Percentiles rank a stretch among this genome's conserved stretches.
Evolutionary conservation across 2,113 vertebrate genomes (phyloP).

Genomic region (Clupea harengus): DNA sequence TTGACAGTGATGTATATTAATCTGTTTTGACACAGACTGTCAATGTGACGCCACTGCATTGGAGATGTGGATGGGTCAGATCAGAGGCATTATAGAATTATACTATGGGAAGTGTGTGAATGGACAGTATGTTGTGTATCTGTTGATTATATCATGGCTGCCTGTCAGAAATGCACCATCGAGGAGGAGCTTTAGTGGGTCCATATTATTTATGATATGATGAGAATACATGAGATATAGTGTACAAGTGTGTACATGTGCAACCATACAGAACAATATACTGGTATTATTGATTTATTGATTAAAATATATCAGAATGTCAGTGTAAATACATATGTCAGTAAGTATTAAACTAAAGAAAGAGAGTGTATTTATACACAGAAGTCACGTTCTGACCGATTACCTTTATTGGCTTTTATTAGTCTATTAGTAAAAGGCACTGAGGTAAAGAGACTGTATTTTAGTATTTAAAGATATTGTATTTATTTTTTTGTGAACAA

Average conservation of each 20-base stretch:
- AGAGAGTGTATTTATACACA: not conserved
- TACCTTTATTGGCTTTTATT: not conserved
- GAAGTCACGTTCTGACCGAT: not conserved
- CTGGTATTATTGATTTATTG: not conserved
- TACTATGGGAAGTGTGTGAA: not conserved
- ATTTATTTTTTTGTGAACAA: not conserved
- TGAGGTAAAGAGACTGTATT: not conserved
- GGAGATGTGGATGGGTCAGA: not conserved
- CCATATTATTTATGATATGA: not conserved
- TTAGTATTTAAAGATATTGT: conserved; percentile 8
- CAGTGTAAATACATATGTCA: not conserved
- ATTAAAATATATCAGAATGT: not conserved
- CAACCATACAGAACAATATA: not conserved
- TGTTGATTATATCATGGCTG: not conserved
- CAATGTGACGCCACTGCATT: not conserved
- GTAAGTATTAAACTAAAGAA: conserved; percentile 2
- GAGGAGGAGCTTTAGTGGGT: not conserved
- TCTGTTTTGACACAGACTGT: not conserved
- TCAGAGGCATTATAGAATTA: not conserved
- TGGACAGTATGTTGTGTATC: not conserved
- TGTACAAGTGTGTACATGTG: not conserved
- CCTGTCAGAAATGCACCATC: not conserved
- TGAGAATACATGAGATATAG: not conserved
- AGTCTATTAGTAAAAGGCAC: too few species aligned
- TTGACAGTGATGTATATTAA: not conserved